Base-by-base conservation (phyloP, 2,797 vertebrate genomes). In the Dromococcyx pavoninus region DNA sequence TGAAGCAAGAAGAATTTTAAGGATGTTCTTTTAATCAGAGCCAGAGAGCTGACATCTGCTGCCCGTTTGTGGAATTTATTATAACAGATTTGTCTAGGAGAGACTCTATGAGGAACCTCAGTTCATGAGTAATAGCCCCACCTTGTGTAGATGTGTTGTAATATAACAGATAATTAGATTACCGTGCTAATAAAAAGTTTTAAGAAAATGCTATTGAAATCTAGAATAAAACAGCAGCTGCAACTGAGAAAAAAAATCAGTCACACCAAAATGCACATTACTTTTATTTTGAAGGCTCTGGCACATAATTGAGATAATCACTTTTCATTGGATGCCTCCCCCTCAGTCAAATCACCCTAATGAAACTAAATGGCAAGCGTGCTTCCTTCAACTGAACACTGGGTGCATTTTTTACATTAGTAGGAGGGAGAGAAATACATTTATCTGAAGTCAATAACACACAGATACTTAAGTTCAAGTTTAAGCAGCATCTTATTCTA, bases 1-100 rank as follows among this genome's bases (percentile, higher is more conserved):
- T 86, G 78, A 94, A 70, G 73, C 61, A 69, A 92, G 64, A 30
- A 32, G 67, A 76, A 91, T 94, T 91, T 91, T 89, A 92, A 95
- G 60, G 37, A 61, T 84, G 44, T 50, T 81, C 64, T 78, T 90
- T 76, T 79, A 64, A 75, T 77, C n/a, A 23, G 81, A 91, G 51
- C 66, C 58, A 54, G 76, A 95, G 83, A 92, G 75, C 71, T 94
- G 93, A 88, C 95, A 95, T 94, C 94, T 96, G 92, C 75, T 91
- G 90, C 87, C 57, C 50, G 60, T 95, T 94, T 88, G 66, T 67
- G 86, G 85, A 78, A 93, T 84, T 69, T 74, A 89, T 71, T 76
- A 24, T 7, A 60, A 86, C 1, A 35, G 25, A 85, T 91, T 71
- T 53, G 60, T 35, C 71, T 30, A 57, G 60, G 32, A 73, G 25